A percentile compares a stretch with the other conserved stretches of the same genome.
Evolutionary conservation across 2,888 invertebrate species (phyloP).

Genomic region (Caradrina kadenii): DNA sequence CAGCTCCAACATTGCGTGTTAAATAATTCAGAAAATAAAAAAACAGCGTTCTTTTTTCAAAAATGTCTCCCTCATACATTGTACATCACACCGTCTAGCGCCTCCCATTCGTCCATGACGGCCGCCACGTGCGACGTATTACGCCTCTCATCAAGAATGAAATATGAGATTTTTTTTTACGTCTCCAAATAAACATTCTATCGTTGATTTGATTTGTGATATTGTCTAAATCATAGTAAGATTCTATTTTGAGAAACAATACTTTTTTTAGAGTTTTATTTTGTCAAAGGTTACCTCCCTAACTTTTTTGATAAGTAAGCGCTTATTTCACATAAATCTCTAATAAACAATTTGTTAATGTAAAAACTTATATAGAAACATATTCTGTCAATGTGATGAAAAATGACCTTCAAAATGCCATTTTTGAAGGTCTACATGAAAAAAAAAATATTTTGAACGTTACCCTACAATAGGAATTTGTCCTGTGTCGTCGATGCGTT

Average conservation of each 20-base stretch:
- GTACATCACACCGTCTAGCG: not conserved
- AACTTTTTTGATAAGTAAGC: too few species aligned
- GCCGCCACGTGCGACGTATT: constrained; percentile 40
- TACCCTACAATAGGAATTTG: too few species aligned
- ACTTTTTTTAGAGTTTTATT: too few species aligned
- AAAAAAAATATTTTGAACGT: too few species aligned
- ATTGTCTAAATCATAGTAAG: not conserved
- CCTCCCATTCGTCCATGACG: constrained; percentile 21
- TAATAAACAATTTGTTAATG: too few species aligned
- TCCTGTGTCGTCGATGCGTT: too few species aligned
- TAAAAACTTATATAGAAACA: not conserved
- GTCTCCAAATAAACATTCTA: constrained; percentile 43
- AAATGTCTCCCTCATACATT: not conserved
- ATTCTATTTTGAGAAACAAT: not conserved
- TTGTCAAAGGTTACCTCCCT: too few species aligned
- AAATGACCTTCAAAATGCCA: too few species aligned
- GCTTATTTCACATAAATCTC: too few species aligned
- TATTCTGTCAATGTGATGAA: not conserved
- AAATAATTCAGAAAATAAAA: constrained; percentile 3
- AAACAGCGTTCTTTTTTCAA: not conserved
- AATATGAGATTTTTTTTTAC: constrained; percentile 34
- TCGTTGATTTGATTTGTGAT: constrained; percentile 7
- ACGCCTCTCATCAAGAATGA: constrained; percentile 44
- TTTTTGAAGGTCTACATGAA: too few species aligned
- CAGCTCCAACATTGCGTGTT: not conserved